A percentile compares a stretch with the other conserved stretches of the same genome.
These are phyloP conservation scores for Tenthredo livida DNA, from an alignment of 2,888 invertebrate genomes.

Conservation along the genomic window DNA sequence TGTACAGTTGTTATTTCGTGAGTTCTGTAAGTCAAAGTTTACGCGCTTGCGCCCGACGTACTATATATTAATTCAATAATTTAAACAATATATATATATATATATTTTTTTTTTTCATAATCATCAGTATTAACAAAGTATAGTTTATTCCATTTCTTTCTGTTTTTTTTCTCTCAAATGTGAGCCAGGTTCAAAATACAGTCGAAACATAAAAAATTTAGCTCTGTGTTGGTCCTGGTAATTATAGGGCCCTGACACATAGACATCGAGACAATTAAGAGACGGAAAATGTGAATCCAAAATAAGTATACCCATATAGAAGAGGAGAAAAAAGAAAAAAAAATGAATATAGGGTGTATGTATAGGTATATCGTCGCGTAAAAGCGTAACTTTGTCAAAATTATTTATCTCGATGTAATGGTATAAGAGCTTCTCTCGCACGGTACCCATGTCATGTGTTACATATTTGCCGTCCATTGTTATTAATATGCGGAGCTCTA, in stretches of 20 bases:
- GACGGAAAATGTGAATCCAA: background rate
- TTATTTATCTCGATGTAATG: conserved; percentile 53
- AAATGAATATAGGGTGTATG: background rate
- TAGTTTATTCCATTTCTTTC: background rate
- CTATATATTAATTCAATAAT: background rate
- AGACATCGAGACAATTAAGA: conserved; percentile 1
- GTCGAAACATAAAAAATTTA: background rate
- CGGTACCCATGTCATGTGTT: conserved; percentile 48
- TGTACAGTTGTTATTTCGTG: conserved; percentile 63
- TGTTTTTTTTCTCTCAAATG: background rate
- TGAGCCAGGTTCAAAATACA: conserved; percentile 2
- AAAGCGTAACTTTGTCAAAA: conserved; percentile 45
- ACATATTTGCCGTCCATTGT: conserved; percentile 53
- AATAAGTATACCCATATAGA: background rate
- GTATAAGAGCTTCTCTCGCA: conserved; percentile 27
- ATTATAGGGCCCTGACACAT: background rate
- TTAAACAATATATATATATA: background rate
- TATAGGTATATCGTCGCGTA: conserved; percentile 37
- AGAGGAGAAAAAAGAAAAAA: background rate
- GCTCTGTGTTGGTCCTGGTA: background rate
- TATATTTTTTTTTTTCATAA: background rate
- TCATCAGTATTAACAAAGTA: background rate
- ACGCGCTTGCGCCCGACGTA: background rate
- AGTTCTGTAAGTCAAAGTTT: conserved; percentile 56
- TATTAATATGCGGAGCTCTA: conserved; percentile 50